Evolutionary conservation across 2,888 invertebrate genomes (phyloP), one percentile per base, ranked within the genome.

Genomic region (Melieria crassipennis): DNA sequence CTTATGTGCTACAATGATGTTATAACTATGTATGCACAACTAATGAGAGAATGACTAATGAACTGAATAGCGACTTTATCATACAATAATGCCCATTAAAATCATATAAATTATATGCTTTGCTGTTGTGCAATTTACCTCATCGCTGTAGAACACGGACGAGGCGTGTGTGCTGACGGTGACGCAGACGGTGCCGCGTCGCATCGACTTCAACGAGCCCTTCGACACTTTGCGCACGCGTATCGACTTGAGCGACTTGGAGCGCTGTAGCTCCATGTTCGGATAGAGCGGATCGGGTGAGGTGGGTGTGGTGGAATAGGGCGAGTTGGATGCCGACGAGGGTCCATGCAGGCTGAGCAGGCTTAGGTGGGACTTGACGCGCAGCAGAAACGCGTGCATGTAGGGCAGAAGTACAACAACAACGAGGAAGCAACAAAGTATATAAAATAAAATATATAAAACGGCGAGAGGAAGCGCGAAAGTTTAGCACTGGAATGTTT

Each of bases 191-290:
- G 81, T 79, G 46, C 82, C 80, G 63, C 82, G 78, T 55, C 83
- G 80, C 64, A 81, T 68, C 66, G 79, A 79, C 67, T 82, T 82
- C 10, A 80, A 71, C 45, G 82, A 82, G 55, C 79, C 79, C 73
- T 80, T 81, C 4, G 82, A 82, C 66, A 78, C 73, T 73, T 82
- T 82, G 61, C 82, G 79, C 56, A 80, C 79, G 68, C 82, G 79
- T 75, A 81, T 77, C 69, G 82, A 82, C 72, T 81, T 82, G 16
- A 81, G 73, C 43, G 83, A 83, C 75, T 78, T 79, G 45, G 83
- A 78, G 42, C 82, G 79, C 73, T 81, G 78, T 73, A 81, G 74
- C 75, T 82, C 83, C 83, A 82, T 82, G 69, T 78, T 72, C 71
- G 75, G 66, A 66, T 69, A 69, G 9, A 56, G n/a, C 30, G 48